A percentile compares a stretch with the other conserved stretches of the same genome.
These are phyloP conservation scores for Hassar affinis DNA, from an alignment of 2,113 vertebrate species.

Conservation along the genomic window DNA sequence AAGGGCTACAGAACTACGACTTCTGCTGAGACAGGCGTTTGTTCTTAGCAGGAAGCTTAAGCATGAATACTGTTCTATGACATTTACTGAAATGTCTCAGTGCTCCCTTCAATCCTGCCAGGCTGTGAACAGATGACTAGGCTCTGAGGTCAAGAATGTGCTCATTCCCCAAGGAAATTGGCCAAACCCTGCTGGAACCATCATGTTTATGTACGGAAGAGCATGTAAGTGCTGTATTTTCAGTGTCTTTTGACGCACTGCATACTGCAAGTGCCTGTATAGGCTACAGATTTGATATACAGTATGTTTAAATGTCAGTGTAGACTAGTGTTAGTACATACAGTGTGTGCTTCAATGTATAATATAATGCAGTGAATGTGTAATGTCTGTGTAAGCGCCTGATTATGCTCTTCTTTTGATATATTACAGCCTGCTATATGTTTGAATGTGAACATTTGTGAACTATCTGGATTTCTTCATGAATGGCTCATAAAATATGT, in stretches of 20 bases:
- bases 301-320: background rate
- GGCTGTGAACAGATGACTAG: slow-evolving; percentile 7
- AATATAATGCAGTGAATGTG: background rate
- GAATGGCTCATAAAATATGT: background rate
- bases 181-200: background rate
- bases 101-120: background rate
- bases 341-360: background rate
- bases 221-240: background rate
- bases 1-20: slow-evolving; percentile 2
- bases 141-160: background rate
- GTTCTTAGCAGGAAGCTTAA: slow-evolving; percentile 2
- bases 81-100: slow-evolving; percentile 12
- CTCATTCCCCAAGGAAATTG: slow-evolving; percentile 1
- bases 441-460: background rate
- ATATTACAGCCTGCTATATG: background rate
- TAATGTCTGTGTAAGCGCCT: background rate
- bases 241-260: background rate
- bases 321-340: background rate
- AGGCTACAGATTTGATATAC: background rate
- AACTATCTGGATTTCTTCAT: background rate
- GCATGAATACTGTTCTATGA: slow-evolving; percentile 21
- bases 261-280: background rate
- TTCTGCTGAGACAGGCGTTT: slow-evolving; percentile 18
- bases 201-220: background rate
- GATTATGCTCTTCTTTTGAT: background rate